These are phyloP conservation scores for Pelecanus crispus DNA, from an alignment of 2,113 vertebrate genomes.

Conservation along the genomic window DNA sequence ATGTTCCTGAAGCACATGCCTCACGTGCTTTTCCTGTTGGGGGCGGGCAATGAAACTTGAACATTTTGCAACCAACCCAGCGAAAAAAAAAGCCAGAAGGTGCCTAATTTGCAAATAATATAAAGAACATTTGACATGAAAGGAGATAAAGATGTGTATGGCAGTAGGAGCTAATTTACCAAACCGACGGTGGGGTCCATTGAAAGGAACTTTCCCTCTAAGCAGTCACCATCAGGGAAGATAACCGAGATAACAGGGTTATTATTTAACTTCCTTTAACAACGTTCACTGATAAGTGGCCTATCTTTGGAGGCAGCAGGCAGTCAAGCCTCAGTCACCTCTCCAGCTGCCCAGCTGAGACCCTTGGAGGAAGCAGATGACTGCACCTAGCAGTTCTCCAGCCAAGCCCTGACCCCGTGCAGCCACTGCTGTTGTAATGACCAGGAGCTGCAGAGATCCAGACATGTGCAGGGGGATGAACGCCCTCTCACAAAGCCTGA, in stretches of 20 bases:
- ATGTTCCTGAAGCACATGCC: neutral
- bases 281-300: neutral
- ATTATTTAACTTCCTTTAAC: neutral
- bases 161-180: neutral
- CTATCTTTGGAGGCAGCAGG: neutral
- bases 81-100: neutral
- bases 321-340: neutral
- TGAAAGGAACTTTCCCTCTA: neutral
- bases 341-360: neutral
- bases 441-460: neutral
- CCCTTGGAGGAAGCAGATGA: neutral
- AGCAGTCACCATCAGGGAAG: neutral
- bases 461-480: neutral
- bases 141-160: neutral
- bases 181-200: neutral
- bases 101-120: neutral
- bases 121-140: neutral
- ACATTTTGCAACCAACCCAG: neutral
- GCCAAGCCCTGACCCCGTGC: fast-evolving
- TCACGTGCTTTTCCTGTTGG: fast-evolving
- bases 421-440: fast-evolving
- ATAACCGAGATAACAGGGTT: neutral
- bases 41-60: neutral
- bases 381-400: neutral
- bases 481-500: neutral